Evolutionary conservation across 1,140 invertebrate genomes (phyloP).

Genomic region (Drosophila ohnishii): DNA sequence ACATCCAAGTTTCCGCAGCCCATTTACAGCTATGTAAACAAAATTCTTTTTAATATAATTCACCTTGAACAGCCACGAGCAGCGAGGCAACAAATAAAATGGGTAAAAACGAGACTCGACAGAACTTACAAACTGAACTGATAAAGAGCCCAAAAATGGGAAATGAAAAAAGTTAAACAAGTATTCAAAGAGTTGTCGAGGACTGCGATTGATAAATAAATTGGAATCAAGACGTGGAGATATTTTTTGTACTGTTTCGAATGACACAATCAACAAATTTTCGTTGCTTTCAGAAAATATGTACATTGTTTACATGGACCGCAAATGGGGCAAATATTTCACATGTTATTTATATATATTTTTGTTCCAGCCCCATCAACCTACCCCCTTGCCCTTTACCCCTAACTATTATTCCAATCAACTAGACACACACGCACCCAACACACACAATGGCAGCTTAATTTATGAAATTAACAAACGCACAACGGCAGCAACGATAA

Average conservation of each 20-base stretch:
- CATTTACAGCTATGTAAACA: slow-evolving; percentile 55
- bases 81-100: slow-evolving; percentile 2
- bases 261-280: slow-evolving; percentile 38
- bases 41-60: slow-evolving; percentile 62
- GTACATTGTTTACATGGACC: slow-evolving; percentile 45
- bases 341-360: slow-evolving; percentile 24
- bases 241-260: slow-evolving; percentile 41
- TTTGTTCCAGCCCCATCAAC: slow-evolving; percentile 13
- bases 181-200: slow-evolving; percentile 41
- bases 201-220: slow-evolving; percentile 64
- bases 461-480: slow-evolving; percentile 78
- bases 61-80: slow-evolving; percentile 53
- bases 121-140: slow-evolving; percentile 50
- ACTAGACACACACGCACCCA: slow-evolving; percentile 30
- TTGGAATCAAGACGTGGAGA: slow-evolving; percentile 55
- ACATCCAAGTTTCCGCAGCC: slow-evolving; percentile 39
- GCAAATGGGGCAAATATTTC: slow-evolving; percentile 31
- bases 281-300: slow-evolving; percentile 1
- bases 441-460: slow-evolving; percentile 51
- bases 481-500: slow-evolving; percentile 39
- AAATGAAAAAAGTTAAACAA: slow-evolving; percentile 13
- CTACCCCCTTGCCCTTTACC: slow-evolving; percentile 23
- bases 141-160: slow-evolving; percentile 24
- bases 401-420: slow-evolving; percentile 34
- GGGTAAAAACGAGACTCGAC: slow-evolving; percentile 21